These are phyloP conservation scores for Noctilio leporinus DNA, from an alignment of 2,113 vertebrate genomes.

Conservation along the genomic window DNA sequence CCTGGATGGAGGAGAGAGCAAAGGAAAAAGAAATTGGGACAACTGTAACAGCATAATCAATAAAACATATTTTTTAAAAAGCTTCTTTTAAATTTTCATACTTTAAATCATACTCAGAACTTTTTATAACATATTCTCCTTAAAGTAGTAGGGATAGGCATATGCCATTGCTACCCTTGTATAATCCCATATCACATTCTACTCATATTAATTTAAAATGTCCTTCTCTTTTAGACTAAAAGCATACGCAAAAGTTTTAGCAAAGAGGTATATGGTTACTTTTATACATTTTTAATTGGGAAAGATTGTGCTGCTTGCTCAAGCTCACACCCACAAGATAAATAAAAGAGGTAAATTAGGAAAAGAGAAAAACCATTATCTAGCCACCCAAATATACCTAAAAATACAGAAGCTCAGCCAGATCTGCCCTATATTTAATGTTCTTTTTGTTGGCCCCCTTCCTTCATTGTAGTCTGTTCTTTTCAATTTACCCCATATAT, in stretches of 20 bases:
- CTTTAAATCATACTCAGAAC: background rate
- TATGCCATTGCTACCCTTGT: background rate
- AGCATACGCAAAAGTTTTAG: background rate
- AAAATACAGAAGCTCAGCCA: background rate
- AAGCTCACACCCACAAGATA: background rate
- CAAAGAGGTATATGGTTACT: background rate
- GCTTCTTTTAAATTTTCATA: background rate
- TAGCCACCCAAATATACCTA: background rate
- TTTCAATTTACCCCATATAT: background rate
- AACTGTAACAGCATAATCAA: no score
- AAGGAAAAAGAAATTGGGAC: no score
- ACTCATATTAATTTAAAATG: background rate
- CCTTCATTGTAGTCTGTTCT: background rate
- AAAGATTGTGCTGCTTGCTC: background rate
- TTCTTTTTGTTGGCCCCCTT: background rate
- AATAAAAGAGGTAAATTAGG: background rate
- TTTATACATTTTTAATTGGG: background rate
- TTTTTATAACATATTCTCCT: background rate
- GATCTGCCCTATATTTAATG: background rate
- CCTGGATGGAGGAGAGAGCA: no score
- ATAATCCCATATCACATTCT: background rate
- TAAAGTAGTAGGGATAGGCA: background rate
- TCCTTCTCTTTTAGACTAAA: background rate
- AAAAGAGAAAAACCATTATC: background rate
- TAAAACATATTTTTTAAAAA: no score